Conservation (phyloP, 1,140 invertebrate species). For the Drosophila teissieri region DNA sequence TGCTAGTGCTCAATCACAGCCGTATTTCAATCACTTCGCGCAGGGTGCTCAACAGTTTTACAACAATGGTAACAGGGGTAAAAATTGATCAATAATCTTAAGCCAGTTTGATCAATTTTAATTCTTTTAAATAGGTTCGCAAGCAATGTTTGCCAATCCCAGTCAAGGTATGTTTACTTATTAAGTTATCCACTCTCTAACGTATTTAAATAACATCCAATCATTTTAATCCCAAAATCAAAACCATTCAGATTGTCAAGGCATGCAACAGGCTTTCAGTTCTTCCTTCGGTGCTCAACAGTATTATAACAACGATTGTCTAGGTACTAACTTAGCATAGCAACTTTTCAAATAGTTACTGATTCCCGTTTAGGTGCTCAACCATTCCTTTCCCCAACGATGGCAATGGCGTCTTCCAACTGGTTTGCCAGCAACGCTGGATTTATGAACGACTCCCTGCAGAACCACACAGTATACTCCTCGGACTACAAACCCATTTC, state of each 20-base stretch:
- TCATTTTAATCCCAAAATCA: background rate
- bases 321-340: background rate
- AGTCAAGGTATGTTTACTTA: constrained; percentile 8
- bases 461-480: constrained; percentile 41
- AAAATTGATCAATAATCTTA: background rate
- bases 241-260: background rate
- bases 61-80: constrained; percentile 9
- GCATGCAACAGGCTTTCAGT: constrained; percentile 4
- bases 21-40: background rate
- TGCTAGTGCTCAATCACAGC: constrained; percentile 4
- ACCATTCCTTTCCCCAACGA: constrained; percentile 2
- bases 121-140: background rate
- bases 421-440: constrained; percentile 11
- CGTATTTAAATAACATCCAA: too few relatives aligned
- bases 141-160: background rate
- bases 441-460: constrained; percentile 23
- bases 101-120: too few relatives aligned
- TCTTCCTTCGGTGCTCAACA: constrained; percentile 12
- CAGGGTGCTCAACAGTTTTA: constrained; percentile 6
- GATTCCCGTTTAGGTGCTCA: background rate
- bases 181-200: background rate
- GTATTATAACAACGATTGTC: background rate
- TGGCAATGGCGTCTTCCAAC: constrained; percentile 2
- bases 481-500: constrained; percentile 36
- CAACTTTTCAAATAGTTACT: background rate